These are phyloP conservation scores for Bucorvus abyssinicus DNA, from an alignment of 2,797 vertebrate species.

Conservation along the genomic window DNA sequence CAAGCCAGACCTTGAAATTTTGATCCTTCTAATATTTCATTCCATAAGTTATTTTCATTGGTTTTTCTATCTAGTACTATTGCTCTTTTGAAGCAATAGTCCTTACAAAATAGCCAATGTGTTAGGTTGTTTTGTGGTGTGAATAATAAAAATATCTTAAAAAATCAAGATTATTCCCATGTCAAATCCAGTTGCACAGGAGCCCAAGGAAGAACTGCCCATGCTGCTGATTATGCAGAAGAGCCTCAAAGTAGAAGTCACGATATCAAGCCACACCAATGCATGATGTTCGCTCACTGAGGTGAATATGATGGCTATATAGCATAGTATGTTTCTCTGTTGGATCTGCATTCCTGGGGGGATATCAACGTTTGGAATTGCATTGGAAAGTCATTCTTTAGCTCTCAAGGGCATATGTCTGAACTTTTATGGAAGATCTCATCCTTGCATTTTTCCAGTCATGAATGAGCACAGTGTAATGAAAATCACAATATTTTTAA, in stretches of 20 bases:
- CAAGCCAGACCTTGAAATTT: not conserved
- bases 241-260: slow-evolving; percentile 34
- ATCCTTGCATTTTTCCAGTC: slow-evolving; percentile 39
- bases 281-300: slow-evolving; percentile 52
- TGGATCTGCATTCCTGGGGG: slow-evolving; percentile 49
- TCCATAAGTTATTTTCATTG: not conserved
- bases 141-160: not conserved
- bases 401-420: slow-evolving; percentile 62
- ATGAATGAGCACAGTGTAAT: slow-evolving; percentile 50
- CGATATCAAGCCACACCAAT: slow-evolving; percentile 42
- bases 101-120: not conserved
- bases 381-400: slow-evolving; percentile 60
- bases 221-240: slow-evolving; percentile 5
- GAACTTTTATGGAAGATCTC: slow-evolving; percentile 57
- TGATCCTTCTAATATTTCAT: not conserved
- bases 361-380: slow-evolving; percentile 62
- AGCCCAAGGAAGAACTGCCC: not conserved
- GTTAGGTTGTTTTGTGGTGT: not conserved
- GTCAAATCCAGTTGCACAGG: not conserved
- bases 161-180: not conserved
- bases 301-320: slow-evolving; percentile 51
- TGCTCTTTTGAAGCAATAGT: not conserved
- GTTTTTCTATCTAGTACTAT: not conserved
- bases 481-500: slow-evolving; percentile 66
- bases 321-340: slow-evolving; percentile 27